Evolutionary conservation across 2,797 vertebrate genomes (phyloP).

Genomic region (Tokudaia muenninki): DNA sequence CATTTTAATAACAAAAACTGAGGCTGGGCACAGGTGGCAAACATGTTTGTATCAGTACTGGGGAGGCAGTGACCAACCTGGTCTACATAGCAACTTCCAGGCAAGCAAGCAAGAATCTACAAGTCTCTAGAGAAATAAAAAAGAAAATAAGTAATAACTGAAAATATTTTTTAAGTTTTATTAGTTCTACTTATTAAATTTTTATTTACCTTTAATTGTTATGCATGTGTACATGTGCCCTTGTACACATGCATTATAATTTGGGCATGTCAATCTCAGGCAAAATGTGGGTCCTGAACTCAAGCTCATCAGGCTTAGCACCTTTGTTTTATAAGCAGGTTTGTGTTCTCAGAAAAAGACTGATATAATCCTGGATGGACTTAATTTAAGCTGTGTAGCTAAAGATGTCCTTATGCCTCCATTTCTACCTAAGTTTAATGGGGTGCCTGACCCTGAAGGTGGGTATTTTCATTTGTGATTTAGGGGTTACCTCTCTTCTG

Average conservation of each 20-base stretch:
- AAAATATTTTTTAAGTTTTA: background rate
- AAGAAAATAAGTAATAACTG: background rate
- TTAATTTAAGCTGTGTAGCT: background rate
- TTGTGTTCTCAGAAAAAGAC: too few species aligned
- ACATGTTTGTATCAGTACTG: background rate
- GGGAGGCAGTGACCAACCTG: background rate
- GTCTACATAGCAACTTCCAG: background rate
- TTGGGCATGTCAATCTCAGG: background rate
- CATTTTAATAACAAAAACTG: background rate
- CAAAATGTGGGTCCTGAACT: background rate
- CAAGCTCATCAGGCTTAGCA: background rate
- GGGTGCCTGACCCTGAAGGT: background rate
- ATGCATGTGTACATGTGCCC: background rate
- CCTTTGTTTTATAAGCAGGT: too few species aligned
- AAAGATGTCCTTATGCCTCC: background rate
- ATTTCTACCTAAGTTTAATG: background rate
- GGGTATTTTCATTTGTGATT: background rate
- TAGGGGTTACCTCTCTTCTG: background rate
- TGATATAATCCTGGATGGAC: background rate
- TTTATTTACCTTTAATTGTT: background rate
- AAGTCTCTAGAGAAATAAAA: background rate
- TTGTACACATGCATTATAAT: background rate
- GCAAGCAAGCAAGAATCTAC: background rate
- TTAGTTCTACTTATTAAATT: background rate
- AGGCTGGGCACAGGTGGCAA: background rate